A percentile compares a stretch with the other conserved stretches of the same genome.
Evolutionary conservation across 1,140 invertebrate species (phyloP).

Genomic region (Oppia nitens): DNA sequence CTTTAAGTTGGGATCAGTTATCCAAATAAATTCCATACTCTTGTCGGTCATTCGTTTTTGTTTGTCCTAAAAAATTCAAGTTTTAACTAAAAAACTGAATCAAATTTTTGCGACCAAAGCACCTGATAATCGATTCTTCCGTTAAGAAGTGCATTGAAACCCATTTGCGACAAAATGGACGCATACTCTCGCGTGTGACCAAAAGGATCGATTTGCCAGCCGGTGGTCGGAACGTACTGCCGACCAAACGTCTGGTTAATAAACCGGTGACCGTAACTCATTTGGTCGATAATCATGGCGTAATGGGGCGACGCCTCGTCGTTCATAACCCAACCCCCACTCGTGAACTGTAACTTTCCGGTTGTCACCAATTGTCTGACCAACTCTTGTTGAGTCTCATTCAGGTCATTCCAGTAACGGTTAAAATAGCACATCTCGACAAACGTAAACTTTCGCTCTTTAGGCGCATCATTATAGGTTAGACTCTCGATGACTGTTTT

Average conservation of each 20-base stretch:
- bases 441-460: too few species aligned
- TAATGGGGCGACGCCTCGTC: constrained; percentile 85
- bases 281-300: constrained; percentile 82
- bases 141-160: constrained; percentile 16
- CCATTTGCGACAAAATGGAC: constrained; percentile 38
- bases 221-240: constrained; percentile 37
- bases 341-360: constrained; percentile 70
- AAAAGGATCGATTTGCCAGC: constrained; percentile 52
- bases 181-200: constrained; percentile 47
- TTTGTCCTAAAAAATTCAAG: too few species aligned
- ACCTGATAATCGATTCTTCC: constrained; percentile 27
- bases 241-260: constrained; percentile 43
- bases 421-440: too few species aligned
- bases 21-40: constrained; percentile 17
- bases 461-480: too few species aligned
- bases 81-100: too few species aligned
- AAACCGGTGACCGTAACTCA: constrained; percentile 43
- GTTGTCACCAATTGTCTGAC: too few species aligned
- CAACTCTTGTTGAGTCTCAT: too few species aligned
- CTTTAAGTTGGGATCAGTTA: constrained; percentile 14
- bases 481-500: too few species aligned
- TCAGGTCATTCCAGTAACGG: too few species aligned
- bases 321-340: constrained; percentile 77
- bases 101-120: too few species aligned
- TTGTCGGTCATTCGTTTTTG: not conserved